These are phyloP conservation scores for Zenarchopterus dispar DNA, from an alignment of 2,797 vertebrate species.

Conservation along the genomic window DNA sequence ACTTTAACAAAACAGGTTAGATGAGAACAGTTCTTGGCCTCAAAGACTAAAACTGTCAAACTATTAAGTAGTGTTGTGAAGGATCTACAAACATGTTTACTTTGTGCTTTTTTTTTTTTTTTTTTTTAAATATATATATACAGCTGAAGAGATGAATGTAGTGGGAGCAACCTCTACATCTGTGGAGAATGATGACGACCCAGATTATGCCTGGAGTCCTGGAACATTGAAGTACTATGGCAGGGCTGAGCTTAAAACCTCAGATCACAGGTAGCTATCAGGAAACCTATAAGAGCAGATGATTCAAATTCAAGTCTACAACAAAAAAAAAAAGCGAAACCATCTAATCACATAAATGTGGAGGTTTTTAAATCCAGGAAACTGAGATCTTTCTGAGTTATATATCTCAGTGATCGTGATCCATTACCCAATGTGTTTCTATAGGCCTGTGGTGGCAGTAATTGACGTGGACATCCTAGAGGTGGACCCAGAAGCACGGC, in stretches of 20 bases:
- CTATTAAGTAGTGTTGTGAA: background rate
- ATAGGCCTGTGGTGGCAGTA: slow-evolving; percentile 92
- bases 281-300: background rate
- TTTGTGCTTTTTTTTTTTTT: slow-evolving; percentile 28
- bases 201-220: slow-evolving; percentile 86
- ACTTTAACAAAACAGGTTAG: slow-evolving; percentile 93
- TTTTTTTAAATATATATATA: too few relatives aligned
- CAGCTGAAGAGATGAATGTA: slow-evolving; percentile 95
- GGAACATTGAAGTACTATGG: slow-evolving; percentile 93
- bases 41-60: background rate
- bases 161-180: slow-evolving; percentile 81
- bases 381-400: too few relatives aligned
- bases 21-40: background rate
- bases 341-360: background rate
- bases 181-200: slow-evolving; percentile 83
- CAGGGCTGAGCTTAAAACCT: slow-evolving; percentile 97
- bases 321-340: background rate
- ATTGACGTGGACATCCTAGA: slow-evolving; percentile 96
- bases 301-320: too few relatives aligned
- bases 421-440: slow-evolving; percentile 7
- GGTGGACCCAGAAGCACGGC: slow-evolving; percentile 93
- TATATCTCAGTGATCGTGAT: background rate
- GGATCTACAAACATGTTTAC: background rate
- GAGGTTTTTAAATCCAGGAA: background rate
- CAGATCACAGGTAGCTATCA: slow-evolving; percentile 92